These are phyloP conservation scores for Acromyrmex charruanus DNA, from an alignment of 1,140 invertebrate genomes.

Conservation along the genomic window DNA sequence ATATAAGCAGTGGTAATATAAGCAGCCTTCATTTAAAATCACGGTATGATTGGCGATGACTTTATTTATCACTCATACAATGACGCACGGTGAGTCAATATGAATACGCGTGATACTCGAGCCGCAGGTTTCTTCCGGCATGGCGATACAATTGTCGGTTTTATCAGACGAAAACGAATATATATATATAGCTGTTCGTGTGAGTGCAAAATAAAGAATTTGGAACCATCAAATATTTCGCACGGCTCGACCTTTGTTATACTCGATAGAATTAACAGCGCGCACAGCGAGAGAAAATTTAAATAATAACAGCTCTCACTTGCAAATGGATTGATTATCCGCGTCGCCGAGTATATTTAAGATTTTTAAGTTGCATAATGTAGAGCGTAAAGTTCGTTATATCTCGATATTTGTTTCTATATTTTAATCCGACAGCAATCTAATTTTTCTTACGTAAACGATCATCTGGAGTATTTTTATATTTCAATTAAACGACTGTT, in stretches of 20 bases:
- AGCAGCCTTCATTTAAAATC: slow-evolving; percentile 41
- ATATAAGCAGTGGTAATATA: slow-evolving; percentile 7
- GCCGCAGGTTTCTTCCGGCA: neutral
- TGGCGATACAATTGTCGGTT: neutral
- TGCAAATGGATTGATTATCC: slow-evolving; percentile 4
- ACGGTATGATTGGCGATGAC: slow-evolving; percentile 17
- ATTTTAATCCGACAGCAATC: too few species aligned
- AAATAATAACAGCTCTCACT: neutral
- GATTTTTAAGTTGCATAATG: neutral
- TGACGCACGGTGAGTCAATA: neutral
- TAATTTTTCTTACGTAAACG: too few species aligned
- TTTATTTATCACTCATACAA: slow-evolving; percentile 30
- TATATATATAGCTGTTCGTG: neutral
- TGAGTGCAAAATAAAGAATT: neutral
- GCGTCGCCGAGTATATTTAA: neutral
- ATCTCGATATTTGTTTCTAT: too few species aligned
- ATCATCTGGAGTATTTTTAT: too few species aligned
- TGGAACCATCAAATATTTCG: neutral
- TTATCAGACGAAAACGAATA: slow-evolving; percentile 7
- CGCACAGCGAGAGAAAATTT: neutral
- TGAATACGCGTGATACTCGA: neutral
- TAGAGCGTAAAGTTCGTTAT: neutral
- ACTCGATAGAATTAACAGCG: neutral
- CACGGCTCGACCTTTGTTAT: too few species aligned
- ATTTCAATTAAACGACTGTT: too few species aligned